These are phyloP conservation scores for Oreochromis tanganicae DNA, from an alignment of 2,113 vertebrate genomes.

Conservation along the genomic window DNA sequence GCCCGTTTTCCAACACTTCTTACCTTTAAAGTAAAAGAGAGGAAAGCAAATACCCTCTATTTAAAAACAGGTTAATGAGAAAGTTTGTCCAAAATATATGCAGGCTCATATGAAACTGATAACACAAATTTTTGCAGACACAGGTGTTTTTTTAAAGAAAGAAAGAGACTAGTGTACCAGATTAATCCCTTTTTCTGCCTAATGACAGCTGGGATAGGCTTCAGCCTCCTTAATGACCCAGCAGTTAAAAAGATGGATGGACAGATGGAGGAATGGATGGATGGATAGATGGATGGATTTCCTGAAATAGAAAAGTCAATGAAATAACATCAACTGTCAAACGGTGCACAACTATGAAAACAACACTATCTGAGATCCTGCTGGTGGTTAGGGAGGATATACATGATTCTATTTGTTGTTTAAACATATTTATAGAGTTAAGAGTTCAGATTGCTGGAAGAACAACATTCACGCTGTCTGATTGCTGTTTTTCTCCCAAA, in stretches of 20 bases:
- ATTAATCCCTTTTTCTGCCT: fast-evolving
- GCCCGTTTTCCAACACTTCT: conserved; percentile 83
- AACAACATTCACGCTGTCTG: not conserved
- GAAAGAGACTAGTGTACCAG: not conserved
- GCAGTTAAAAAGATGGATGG: not conserved
- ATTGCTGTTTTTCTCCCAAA: not conserved
- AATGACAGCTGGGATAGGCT: not conserved
- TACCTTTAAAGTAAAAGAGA: conserved; percentile 53
- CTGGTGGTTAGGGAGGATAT: not conserved
- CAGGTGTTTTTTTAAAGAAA: not conserved
- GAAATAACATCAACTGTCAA: not conserved
- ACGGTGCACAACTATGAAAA: not conserved
- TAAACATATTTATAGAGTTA: not conserved
- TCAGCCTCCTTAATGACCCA: not conserved
- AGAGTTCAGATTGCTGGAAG: not conserved
- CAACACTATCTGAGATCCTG: not conserved
- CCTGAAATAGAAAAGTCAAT: not conserved
- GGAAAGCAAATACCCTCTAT: not conserved
- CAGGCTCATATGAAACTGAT: not conserved
- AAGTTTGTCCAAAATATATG: not conserved
- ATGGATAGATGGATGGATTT: not conserved
- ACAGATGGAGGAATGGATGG: not conserved
- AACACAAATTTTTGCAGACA: not conserved
- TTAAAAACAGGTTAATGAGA: not conserved
- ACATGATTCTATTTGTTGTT: fast-evolving